Evolutionary conservation across 2,113 vertebrate species (phyloP).

Genomic region (Chauna torquata): DNA sequence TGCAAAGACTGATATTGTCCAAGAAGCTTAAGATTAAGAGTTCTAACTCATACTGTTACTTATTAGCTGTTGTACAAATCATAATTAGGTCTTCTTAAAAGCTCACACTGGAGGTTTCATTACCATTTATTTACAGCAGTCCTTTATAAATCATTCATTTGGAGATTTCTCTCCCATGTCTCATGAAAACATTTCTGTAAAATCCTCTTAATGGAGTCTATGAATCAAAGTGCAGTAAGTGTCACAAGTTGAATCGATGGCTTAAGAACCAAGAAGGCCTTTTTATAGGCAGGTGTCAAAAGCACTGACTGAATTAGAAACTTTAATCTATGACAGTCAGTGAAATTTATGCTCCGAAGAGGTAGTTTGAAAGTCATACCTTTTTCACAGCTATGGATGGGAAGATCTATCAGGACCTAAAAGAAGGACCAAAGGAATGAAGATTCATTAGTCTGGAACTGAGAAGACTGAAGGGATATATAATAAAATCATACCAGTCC

Average conservation of each 20-base stretch:
- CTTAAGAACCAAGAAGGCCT: neutral
- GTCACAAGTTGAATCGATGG: neutral
- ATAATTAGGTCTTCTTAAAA: neutral
- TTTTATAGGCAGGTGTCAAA: slow-evolving; percentile 33
- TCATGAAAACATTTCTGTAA: slow-evolving; percentile 11
- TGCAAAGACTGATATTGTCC: neutral
- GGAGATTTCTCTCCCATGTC: neutral
- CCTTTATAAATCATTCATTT: slow-evolving; percentile 12
- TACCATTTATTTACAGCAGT: neutral
- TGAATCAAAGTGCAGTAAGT: slow-evolving; percentile 5
- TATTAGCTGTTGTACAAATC: neutral
- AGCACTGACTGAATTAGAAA: slow-evolving; percentile 30
- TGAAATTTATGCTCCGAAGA: slow-evolving; percentile 23
- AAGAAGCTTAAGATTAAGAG: neutral
- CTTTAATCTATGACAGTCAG: neutral
- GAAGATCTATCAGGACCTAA: neutral
- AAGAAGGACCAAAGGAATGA: neutral
- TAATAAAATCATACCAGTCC: neutral
- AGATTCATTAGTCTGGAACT: neutral
- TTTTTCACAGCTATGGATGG: neutral
- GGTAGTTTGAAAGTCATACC: neutral
- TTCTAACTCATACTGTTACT: neutral
- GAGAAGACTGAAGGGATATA: neutral
- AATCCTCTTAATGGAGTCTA: slow-evolving; percentile 13
- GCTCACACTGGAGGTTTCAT: neutral